Evolutionary conservation across 2,888 invertebrate species (phyloP).

Genomic region (Uropetala carovei): DNA sequence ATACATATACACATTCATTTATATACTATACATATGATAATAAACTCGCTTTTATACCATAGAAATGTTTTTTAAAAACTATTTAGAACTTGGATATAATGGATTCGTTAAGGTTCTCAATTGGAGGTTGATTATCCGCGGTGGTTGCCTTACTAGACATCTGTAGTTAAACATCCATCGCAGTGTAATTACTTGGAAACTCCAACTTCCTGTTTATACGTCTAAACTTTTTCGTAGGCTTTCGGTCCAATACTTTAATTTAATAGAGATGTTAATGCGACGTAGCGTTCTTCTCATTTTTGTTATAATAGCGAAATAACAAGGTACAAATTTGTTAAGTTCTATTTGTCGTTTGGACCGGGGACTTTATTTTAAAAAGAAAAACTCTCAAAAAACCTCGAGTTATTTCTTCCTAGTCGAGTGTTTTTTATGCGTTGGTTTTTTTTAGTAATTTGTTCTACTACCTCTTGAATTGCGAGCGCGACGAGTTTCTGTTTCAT

Average conservation of each 20-base stretch:
- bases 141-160: no score
- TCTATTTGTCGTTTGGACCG: background rate
- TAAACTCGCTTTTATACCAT: no score
- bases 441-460: background rate
- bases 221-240: background rate
- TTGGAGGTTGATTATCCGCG: no score
- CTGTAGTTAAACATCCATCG: no score
- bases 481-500: constrained; percentile 33
- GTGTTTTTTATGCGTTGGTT: background rate
- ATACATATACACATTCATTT: no score
- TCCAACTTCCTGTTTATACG: background rate
- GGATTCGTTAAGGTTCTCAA: no score
- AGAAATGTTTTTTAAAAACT: no score
- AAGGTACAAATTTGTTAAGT: no score
- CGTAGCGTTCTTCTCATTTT: background rate
- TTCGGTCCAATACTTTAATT: background rate
- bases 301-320: background rate
- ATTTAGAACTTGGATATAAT: no score
- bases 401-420: background rate
- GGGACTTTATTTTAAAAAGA: background rate
- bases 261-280: background rate
- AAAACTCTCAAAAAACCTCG: background rate
- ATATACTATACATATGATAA: no score
- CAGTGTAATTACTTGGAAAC: no score
- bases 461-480: background rate